Evolutionary conservation across 2,113 vertebrate genomes (phyloP).

Genomic region (Planiliza haematocheilus): DNA sequence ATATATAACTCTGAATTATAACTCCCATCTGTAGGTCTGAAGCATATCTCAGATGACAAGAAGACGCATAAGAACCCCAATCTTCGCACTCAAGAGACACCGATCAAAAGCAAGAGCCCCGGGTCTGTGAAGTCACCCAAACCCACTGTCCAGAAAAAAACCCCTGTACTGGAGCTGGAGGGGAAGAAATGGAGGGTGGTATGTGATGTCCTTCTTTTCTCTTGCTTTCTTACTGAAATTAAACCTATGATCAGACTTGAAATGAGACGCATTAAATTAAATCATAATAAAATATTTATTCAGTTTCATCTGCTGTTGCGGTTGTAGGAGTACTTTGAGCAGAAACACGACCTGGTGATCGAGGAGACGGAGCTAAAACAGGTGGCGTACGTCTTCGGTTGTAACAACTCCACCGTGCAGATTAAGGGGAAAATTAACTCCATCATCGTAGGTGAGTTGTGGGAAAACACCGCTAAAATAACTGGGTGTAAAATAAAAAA

Average conservation of each 20-base stretch:
- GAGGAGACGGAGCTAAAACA: conserved; percentile 95
- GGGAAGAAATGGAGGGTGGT: conserved; percentile 99
- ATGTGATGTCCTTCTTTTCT: conserved; percentile 58
- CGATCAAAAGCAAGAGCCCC: conserved; percentile 80
- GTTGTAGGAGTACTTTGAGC: conserved; percentile 93
- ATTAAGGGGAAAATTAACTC: conserved; percentile 98
- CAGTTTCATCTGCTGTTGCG: no score
- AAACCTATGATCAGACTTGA: neutral
- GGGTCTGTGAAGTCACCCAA: conserved; percentile 63
- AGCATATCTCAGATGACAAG: conserved; percentile 91
- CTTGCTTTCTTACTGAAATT: neutral
- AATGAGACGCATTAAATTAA: no score
- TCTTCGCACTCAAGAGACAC: conserved; percentile 85
- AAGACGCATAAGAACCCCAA: conserved; percentile 94
- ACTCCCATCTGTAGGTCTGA: conserved; percentile 84
- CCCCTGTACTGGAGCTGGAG: conserved; percentile 91
- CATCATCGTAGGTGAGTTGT: conserved; percentile 91
- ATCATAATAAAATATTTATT: no score
- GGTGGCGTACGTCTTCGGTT: conserved; percentile 94
- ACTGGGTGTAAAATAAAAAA: no score
- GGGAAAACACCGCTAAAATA: neutral
- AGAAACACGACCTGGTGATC: conserved; percentile 91
- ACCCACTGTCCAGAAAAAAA: conserved; percentile 78
- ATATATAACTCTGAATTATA: neutral
- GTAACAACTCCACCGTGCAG: conserved; percentile 91